phyloP scores from a whole-genome alignment of 2,888 invertebrate species.

The Amphiduros pacificus region DNA sequence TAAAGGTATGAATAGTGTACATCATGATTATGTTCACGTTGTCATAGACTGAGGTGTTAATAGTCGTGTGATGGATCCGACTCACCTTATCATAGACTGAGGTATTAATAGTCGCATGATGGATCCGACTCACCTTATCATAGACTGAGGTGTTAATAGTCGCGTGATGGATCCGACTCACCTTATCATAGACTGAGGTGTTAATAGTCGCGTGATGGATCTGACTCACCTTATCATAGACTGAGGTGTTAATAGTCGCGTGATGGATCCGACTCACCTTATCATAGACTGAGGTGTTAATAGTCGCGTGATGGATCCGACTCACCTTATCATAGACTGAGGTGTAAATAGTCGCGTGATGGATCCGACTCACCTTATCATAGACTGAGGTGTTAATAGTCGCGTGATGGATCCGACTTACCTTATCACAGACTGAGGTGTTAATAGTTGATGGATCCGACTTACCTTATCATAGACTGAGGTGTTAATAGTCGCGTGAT shows the following conservation, averaged over 20 bases:
- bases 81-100: background rate
- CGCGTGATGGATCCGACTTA: background rate
- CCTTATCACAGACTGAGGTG: background rate
- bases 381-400: no score
- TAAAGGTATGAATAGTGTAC: background rate
- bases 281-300: slow-evolving; percentile 91
- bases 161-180: slow-evolving; percentile 81
- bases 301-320: slow-evolving; percentile 79
- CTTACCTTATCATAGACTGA: slow-evolving; percentile 81
- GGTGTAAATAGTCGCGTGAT: slow-evolving; percentile 80
- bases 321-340: slow-evolving; percentile 84
- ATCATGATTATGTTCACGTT: background rate
- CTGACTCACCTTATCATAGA: slow-evolving; percentile 80
- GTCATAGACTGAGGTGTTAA: no score
- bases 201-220: slow-evolving; percentile 83
- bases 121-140: slow-evolving; percentile 75
- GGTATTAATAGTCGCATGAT: no score
- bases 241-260: slow-evolving; percentile 80
- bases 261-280: slow-evolving; percentile 79
- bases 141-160: slow-evolving; percentile 82
- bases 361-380: slow-evolving; percentile 77
- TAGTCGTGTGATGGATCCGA: no score
- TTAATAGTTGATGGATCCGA: no score
- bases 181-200: slow-evolving; percentile 87
- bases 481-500: slow-evolving; percentile 80